Evolutionary conservation across 1,140 invertebrate genomes (phyloP).

Genomic region (Leptinotarsa texana): DNA sequence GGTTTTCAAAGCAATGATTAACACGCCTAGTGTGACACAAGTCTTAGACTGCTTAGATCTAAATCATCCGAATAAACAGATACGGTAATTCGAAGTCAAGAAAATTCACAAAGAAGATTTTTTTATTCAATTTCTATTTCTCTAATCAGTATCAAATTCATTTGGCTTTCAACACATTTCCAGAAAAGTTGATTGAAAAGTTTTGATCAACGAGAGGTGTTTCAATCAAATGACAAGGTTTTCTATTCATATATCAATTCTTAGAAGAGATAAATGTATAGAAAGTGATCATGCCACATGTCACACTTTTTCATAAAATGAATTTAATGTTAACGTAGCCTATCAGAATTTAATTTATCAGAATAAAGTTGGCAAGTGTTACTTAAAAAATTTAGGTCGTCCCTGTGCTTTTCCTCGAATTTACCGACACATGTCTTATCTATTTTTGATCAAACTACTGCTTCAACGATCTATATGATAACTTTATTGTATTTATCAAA

Average conservation of each 20-base stretch:
- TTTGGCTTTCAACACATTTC: too few species aligned
- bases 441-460: neutral
- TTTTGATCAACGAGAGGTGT: too few species aligned
- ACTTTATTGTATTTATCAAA: constrained; percentile 4
- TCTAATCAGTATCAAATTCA: too few species aligned
- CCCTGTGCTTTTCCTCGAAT: neutral
- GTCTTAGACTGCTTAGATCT: too few species aligned
- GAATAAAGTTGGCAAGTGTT: neutral
- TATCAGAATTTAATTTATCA: neutral
- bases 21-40: too few species aligned
- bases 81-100: too few species aligned
- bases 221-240: neutral
- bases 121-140: too few species aligned
- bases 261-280: neutral
- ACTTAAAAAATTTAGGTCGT: neutral
- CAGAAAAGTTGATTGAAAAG: too few species aligned
- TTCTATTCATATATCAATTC: neutral
- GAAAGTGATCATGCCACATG: neutral
- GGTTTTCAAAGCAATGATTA: too few species aligned
- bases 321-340: neutral
- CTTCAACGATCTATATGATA: neutral
- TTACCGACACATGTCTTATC: neutral
- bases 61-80: too few species aligned
- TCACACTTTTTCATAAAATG: neutral
- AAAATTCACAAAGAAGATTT: too few species aligned